Evolutionary conservation across 2,113 vertebrate genomes (phyloP).

Genomic region (Mobula hypostoma): DNA sequence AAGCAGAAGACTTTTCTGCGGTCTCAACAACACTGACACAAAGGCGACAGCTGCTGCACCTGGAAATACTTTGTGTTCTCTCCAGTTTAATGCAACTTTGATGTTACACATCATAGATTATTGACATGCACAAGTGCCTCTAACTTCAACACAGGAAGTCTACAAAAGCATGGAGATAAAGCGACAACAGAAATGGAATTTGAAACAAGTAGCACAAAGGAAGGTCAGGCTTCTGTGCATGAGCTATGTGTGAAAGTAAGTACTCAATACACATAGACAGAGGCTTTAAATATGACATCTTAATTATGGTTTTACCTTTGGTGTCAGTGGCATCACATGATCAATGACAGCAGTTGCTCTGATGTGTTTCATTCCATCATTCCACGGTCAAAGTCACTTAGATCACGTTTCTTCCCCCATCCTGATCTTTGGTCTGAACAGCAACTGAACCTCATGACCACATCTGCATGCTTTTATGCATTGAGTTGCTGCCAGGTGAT

Average conservation of each 20-base stretch:
- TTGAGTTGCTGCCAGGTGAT: too few relatives aligned
- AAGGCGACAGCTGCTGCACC: conserved; percentile 6
- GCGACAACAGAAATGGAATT: background rate
- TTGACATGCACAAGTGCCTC: conserved; percentile 11
- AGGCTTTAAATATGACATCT: background rate
- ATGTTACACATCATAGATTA: conserved; percentile 26
- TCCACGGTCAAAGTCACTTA: too few relatives aligned
- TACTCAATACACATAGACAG: background rate
- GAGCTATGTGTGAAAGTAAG: background rate
- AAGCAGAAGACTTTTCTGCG: background rate
- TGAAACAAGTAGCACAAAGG: background rate
- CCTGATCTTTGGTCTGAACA: too few relatives aligned
- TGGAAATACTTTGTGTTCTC: conserved; percentile 25
- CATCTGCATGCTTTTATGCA: too few relatives aligned
- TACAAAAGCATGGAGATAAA: background rate
- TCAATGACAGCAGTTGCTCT: background rate
- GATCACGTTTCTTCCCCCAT: too few relatives aligned
- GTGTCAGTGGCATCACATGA: background rate
- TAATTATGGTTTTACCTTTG: background rate
- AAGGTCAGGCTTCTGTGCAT: background rate
- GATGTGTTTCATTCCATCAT: too few relatives aligned
- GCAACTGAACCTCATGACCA: too few relatives aligned
- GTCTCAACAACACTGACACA: background rate
- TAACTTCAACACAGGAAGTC: conserved; percentile 28
- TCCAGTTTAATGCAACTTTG: conserved; percentile 30